Evolutionary conservation across 1,140 invertebrate species (phyloP).

Genomic region (Aricia agestis): DNA sequence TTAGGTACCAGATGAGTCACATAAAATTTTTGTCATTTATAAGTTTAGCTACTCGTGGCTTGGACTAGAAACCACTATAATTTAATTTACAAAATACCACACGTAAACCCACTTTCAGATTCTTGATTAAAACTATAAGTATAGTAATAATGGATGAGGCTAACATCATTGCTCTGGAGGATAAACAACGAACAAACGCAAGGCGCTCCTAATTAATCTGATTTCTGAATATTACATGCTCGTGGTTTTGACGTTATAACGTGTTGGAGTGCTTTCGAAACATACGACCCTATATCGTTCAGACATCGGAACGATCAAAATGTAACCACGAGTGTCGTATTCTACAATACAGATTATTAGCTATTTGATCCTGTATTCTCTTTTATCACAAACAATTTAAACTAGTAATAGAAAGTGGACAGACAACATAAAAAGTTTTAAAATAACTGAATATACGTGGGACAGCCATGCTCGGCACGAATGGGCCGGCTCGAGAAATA

Average conservation of each 20-base stretch:
- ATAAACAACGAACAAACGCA: background rate
- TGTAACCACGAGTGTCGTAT: no score
- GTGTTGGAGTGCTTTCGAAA: background rate
- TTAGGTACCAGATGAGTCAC: no score
- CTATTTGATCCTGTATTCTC: no score
- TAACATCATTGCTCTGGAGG: background rate
- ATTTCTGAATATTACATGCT: conserved; percentile 1
- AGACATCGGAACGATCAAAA: background rate
- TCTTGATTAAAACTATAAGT: background rate
- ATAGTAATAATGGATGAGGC: background rate
- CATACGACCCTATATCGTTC: background rate
- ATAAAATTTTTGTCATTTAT: no score
- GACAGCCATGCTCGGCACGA: no score
- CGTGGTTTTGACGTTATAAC: background rate
- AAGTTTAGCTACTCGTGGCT: no score
- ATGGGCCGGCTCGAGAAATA: no score
- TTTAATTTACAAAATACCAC: background rate
- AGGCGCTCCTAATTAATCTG: background rate
- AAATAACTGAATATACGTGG: no score
- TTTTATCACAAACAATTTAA: no score
- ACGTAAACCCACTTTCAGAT: background rate
- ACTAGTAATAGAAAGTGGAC: no score
- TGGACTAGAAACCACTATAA: background rate
- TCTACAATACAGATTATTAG: no score
- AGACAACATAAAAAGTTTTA: no score